Evolutionary conservation across 2,113 vertebrate species (phyloP), one percentile per base, ranked within the genome.

Genomic region (Planiliza haematocheilus): DNA sequence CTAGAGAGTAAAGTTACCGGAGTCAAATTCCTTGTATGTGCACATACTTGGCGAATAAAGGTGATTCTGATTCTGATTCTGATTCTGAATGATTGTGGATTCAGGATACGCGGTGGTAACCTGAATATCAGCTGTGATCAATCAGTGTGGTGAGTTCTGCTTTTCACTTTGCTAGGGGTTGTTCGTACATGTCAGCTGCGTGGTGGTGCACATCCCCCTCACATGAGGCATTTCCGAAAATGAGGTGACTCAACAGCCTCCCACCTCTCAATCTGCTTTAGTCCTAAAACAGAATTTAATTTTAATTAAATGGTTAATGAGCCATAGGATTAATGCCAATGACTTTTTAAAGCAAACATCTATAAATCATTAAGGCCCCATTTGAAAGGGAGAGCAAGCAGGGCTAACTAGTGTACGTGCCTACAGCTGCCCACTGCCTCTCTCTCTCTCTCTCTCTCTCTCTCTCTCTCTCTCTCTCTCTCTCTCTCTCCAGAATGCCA

Each of bases 261-360:
- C 88, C 90, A 90, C 86, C 89, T 90, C 89, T 91, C 92, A 93
- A 93, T 93, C 93, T 93, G 92, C 90, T 93, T 91, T 89, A 91
- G 88, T 93, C 84, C 92, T 90, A 91, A 91, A 87, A 89, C 82
- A 83, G 85, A 94, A 94, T 93, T 93, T 93, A 87, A 93, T 94
- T 94, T 93, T 94, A 94, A 95, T 95, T 94, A 95, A 94, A 94
- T 91, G 88, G 92, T 94, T 94, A 94, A 95, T 95, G 93, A 94
- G 92, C 93, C 94, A 92, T 94, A 93, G 92, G 91, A 95, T 95
- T 95, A 95, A 95, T 95, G 94, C 92, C 93, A 92, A 93, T 94
- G 92, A 91, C 93, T 93, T 94, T 93, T 95, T 94, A 94, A 95
- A 94, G 92, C 91, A 95, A 95, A 95, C 92, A 94, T 91, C 93